Conservation (phyloP, 2,797 vertebrate species). For the Dryobates pubescens region DNA sequence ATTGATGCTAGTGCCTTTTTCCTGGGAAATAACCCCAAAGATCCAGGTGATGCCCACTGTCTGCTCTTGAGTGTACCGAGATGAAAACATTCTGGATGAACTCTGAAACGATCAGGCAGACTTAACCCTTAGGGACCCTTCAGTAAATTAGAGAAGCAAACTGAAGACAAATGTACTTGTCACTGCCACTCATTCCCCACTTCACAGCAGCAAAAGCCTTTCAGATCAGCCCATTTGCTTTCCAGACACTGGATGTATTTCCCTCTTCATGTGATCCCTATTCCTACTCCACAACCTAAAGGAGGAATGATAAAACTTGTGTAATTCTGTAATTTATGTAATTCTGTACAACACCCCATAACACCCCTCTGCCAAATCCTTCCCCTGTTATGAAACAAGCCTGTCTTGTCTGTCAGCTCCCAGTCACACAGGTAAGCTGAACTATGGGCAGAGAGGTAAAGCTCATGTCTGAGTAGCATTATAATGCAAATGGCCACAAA, state of each 20-base stretch:
- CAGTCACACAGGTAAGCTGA: not conserved
- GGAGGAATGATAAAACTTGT: not conserved
- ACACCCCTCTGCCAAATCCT: not conserved
- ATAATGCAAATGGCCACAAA: not conserved
- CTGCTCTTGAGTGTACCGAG: fast-evolving
- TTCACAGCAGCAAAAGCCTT: not conserved
- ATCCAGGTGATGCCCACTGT: not conserved
- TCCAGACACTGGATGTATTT: not conserved
- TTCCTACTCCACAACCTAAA: not conserved
- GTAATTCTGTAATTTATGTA: not conserved
- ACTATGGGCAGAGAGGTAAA: not conserved
- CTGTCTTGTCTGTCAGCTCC: not conserved
- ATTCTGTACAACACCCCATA: not conserved
- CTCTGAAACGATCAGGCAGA: not conserved
- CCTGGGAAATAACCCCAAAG: not conserved
- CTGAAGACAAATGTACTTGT: conserved; percentile 36
- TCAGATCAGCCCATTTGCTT: not conserved
- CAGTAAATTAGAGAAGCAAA: not conserved
- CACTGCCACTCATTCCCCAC: not conserved
- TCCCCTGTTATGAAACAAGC: fast-evolving
- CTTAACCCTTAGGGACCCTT: not conserved
- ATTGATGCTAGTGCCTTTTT: not conserved
- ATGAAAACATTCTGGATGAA: not conserved
- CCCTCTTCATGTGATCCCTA: not conserved
- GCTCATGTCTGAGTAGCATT: not conserved